phyloP scores from a whole-genome alignment of 2,113 vertebrate genomes.

The Anthoscopus minutus region DNA sequence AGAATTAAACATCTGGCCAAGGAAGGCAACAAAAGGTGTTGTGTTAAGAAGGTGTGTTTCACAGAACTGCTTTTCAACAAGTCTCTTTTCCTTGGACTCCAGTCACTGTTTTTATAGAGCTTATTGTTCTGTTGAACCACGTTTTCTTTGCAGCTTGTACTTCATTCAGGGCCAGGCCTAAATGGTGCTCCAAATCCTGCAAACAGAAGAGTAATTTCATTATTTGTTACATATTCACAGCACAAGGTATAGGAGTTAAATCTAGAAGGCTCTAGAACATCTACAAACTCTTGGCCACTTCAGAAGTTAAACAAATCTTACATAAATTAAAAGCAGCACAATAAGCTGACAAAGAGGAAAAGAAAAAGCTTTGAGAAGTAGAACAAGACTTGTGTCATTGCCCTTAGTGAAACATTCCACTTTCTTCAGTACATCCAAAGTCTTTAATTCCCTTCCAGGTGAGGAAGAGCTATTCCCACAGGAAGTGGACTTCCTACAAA shows the following conservation, averaged over 20 bases:
- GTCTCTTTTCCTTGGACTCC: constrained; percentile 96
- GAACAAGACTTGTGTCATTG: not conserved
- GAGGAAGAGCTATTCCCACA: not conserved
- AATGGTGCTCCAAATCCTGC: constrained; percentile 95
- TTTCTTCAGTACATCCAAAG: not conserved
- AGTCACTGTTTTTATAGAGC: constrained; percentile 97
- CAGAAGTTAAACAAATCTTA: not conserved
- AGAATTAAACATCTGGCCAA: constrained; percentile 76
- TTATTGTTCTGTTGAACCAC: constrained; percentile 98
- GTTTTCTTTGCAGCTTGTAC: constrained; percentile 98
- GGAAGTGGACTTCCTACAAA: not conserved
- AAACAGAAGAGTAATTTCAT: not conserved
- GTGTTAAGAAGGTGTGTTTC: constrained; percentile 64
- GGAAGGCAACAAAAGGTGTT: constrained; percentile 76
- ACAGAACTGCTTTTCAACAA: constrained; percentile 74
- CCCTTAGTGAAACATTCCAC: not conserved
- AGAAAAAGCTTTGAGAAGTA: not conserved
- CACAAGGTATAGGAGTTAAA: not conserved
- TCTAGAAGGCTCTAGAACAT: not conserved
- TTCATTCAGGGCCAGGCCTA: constrained; percentile 93
- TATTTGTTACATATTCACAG: not conserved
- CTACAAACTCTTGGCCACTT: not conserved
- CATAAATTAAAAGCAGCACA: not conserved
- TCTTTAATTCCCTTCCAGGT: not conserved
- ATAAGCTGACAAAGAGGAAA: not conserved